Conservation (phyloP, 2,888 invertebrate species). For the Agrotis clavis region DNA sequence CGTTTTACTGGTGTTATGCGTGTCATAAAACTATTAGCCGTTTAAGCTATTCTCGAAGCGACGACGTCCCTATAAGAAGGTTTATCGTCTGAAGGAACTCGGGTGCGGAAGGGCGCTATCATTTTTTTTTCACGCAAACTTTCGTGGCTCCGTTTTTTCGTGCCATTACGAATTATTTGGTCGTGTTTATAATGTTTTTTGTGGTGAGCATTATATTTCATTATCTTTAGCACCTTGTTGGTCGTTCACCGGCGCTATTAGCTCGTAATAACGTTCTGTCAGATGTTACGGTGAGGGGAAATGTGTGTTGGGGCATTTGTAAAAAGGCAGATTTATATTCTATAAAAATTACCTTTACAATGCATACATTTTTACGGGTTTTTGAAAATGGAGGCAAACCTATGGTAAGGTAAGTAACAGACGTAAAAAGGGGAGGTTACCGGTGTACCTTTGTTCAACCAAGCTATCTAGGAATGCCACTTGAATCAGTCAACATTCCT, state of each 20-base stretch:
- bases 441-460: no score
- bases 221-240: slow-evolving; percentile 89
- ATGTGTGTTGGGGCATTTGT: slow-evolving; percentile 45
- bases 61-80: slow-evolving; percentile 82
- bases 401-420: no score
- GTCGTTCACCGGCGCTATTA: slow-evolving; percentile 65
- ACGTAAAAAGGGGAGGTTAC: no score
- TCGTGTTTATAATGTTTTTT: slow-evolving; percentile 79
- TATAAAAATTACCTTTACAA: slow-evolving; percentile 15
- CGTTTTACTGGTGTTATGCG: slow-evolving; percentile 85
- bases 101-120: slow-evolving; percentile 84
- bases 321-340: slow-evolving; percentile 42
- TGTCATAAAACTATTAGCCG: slow-evolving; percentile 91
- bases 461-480: no score
- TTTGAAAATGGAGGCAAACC: background rate
- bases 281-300: slow-evolving; percentile 60
- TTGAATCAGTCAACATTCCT: background rate
- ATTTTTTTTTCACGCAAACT: slow-evolving; percentile 77
- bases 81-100: slow-evolving; percentile 78
- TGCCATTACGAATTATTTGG: slow-evolving; percentile 87
- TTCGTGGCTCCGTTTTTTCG: slow-evolving; percentile 83
- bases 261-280: slow-evolving; percentile 59
- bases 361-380: background rate
- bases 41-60: slow-evolving; percentile 89
- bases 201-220: slow-evolving; percentile 84